Percentiles rank a stretch among this genome's conserved stretches.
phyloP scores from a whole-genome alignment of 2,113 vertebrate species.

The Perca schrenkii region DNA sequence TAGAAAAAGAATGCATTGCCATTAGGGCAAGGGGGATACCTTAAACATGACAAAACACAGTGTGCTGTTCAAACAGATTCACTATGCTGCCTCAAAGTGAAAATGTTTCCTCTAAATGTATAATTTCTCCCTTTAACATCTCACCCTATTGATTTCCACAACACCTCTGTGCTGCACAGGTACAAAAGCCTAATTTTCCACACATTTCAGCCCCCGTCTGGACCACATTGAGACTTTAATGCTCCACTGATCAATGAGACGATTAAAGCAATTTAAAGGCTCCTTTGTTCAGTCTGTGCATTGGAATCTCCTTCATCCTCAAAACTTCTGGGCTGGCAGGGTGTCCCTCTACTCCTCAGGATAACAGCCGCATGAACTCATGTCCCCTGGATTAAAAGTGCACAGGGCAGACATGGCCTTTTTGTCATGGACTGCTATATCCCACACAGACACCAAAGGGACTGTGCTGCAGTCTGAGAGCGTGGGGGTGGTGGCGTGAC shows the following conservation, averaged over 20 bases:
- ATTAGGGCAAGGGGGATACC: no score
- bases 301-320: conserved; percentile 58
- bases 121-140: conserved; percentile 17
- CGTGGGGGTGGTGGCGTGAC: conserved; percentile 44
- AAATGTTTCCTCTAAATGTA: conserved; percentile 6
- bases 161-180: conserved; percentile 28
- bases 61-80: not conserved
- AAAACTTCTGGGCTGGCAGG: conserved; percentile 27
- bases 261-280: conserved; percentile 69
- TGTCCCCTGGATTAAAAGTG: conserved; percentile 29
- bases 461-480: conserved; percentile 31
- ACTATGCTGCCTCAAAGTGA: not conserved
- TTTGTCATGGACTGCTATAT: conserved; percentile 25
- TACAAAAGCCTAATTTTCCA: conserved; percentile 48
- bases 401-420: conserved; percentile 22
- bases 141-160: conserved; percentile 33
- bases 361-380: conserved; percentile 12
- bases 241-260: conserved; percentile 70
- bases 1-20: not conserved
- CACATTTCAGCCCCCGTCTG: conserved; percentile 19
- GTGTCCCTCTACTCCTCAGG: conserved; percentile 21
- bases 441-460: conserved; percentile 23
- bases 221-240: conserved; percentile 61
- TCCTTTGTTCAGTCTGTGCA: conserved; percentile 56
- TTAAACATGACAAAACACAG: not conserved